Evolutionary conservation across 2,113 vertebrate genomes (phyloP), one percentile per base, ranked within the genome.

Genomic region (Toxotes chatareus): DNA sequence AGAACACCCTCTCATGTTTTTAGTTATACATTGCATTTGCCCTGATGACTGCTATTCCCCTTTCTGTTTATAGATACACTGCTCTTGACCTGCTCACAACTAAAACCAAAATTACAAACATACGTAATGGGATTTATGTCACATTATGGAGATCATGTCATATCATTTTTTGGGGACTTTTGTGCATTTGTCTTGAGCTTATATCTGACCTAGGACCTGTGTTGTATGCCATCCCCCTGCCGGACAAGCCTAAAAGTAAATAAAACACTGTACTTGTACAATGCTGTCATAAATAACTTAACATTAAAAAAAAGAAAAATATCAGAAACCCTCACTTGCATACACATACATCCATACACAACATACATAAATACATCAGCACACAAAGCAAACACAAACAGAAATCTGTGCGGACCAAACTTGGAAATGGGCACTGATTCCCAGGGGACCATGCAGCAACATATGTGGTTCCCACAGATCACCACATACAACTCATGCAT

Each of bases 381-480:
- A 49, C 27, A n/a, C 40, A n/a, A 42, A 42, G 7, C 55, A 73
- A 3, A 34, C 42, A 36, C 7, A n/a, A 13, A 46, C 23, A 27
- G 3, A 42, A 32, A 59, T 36, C 16, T 6, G 16, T 65, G 31
- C 7, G 14, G n/a, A 32, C 42, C 40, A 57, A 49, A 66, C 64
- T 11, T n/a, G 38, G 36, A 62, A 21, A 64, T 65, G n/a, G 40
- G 27, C 19, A 16, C 36, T 44, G 27, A 56, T 56, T 60, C 60
- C 44, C 23, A 7, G 11, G 51, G 4, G 51, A 65, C 38, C 60
- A 32, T 4, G 27, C n/a, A 44, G 16, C 12, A 57, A 42, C 63
- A 38, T 47, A 56, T 62, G 66, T 65, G 19, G 21, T 66, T 62
- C 27, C 49, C 38, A 46, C 62, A 23, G n/a, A 21, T 31, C 61